Evolutionary conservation across 1,140 invertebrate species (phyloP), one percentile per base, ranked within the genome.

Genomic region (Drosophila sucinea): DNA sequence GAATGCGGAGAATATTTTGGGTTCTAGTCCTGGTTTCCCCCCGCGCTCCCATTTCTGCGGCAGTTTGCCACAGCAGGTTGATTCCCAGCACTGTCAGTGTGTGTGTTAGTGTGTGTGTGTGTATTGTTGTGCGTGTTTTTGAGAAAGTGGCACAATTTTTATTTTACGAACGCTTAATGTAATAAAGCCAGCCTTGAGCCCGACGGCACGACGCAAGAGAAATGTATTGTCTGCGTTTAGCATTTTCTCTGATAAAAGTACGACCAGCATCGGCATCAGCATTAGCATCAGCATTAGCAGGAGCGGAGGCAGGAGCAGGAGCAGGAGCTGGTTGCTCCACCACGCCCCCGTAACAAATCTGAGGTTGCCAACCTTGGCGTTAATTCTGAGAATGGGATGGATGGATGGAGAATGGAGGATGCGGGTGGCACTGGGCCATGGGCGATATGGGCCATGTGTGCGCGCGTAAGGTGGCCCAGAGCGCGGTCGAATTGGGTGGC

Each of bases 101-200:
- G 41, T 41, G 30, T 44, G 58, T 32, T 51, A 17, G n/a, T 27
- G 44, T 51, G 23, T 47, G 23, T 27, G 70, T 44, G 61, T 30
- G 64, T 65, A 75, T 76, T 83, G 78, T 87, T 79, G 85, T 87
- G 84, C 84, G 84, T 87, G 84, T 87, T 89, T 87, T 89, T 89
- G 84, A 90, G 85, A 90, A 90, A 89, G 84, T 89, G 84, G 84
- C 84, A 90, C 84, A 89, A 89, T 89, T 89, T 89, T 89, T 89
- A 85, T 83, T 89, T 89, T 89, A 89, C 84, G 84, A 78, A 89
- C 80, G 85, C 77, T 77, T 89, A 89, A 89, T 89, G 84, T 89
- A 89, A 89, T 89, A 89, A 89, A 89, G 85, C 80, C 84, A 80
- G 80, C 80, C 83, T 73, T 63, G 72, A 70, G 73, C 35, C 58